phyloP scores from a whole-genome alignment of 2,797 vertebrate genomes.

The Euthynnus affinis region DNA sequence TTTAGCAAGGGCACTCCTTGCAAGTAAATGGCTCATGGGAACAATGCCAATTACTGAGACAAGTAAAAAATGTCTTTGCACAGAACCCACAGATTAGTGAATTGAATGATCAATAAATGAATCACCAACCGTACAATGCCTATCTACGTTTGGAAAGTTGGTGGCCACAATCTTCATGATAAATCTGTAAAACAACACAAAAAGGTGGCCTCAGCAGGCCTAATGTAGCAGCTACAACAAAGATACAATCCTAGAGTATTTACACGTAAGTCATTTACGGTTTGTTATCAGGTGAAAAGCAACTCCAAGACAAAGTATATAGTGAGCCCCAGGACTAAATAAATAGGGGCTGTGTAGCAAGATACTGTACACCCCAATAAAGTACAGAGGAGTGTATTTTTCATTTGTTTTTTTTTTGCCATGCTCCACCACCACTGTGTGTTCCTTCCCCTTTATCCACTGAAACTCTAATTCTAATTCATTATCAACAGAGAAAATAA shows the following conservation, averaged over 20 bases:
- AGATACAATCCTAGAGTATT: background rate
- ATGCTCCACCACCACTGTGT: conserved; percentile 2
- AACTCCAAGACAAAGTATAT: conserved; percentile 22
- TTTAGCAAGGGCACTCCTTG: conserved; percentile 29
- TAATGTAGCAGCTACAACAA: background rate
- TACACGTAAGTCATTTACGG: background rate
- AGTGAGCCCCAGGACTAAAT: background rate
- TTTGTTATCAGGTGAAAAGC: conserved; percentile 12
- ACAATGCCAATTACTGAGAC: conserved; percentile 18
- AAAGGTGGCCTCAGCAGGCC: background rate
- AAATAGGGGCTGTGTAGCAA: background rate
- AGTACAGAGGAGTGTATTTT: conserved; percentile 16
- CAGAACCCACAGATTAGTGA: conserved; percentile 36
- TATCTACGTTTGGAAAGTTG: background rate
- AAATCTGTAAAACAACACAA: background rate
- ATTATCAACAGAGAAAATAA: conserved; percentile 51
- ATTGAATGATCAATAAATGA: conserved; percentile 33
- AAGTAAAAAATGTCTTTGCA: conserved; percentile 27
- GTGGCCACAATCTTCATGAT: background rate
- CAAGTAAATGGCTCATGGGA: conserved; percentile 40
- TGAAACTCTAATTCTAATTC: conserved; percentile 25
- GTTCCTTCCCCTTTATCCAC: conserved; percentile 4
- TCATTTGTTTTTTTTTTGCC: conserved; percentile 10
- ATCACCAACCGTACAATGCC: conserved; percentile 3
- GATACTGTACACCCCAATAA: conserved; percentile 11